Evolutionary conservation across 2,797 vertebrate genomes (phyloP).

Genomic region (Enoplosus armatus): DNA sequence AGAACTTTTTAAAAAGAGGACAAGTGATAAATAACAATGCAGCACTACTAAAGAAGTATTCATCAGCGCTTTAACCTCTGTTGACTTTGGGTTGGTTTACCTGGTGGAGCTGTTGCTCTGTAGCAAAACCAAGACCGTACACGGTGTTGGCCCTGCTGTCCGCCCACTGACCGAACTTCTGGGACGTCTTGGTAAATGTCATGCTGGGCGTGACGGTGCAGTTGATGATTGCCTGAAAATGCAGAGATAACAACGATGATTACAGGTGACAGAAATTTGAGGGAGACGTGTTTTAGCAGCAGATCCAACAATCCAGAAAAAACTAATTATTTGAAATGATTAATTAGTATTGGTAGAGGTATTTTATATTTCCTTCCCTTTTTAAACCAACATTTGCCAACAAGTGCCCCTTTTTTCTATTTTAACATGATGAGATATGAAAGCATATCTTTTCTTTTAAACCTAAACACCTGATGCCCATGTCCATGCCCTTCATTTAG

Average conservation of each 20-base stretch:
- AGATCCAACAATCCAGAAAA: not conserved
- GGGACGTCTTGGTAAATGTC: slow-evolving; percentile 98
- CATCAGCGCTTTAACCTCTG: not conserved
- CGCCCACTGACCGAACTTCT: slow-evolving; percentile 98
- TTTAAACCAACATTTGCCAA: not conserved
- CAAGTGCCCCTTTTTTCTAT: not conserved
- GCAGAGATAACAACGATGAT: slow-evolving; percentile 20
- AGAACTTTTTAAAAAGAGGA: slow-evolving; percentile 86
- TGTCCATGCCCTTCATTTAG: no score
- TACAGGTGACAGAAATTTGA: not conserved
- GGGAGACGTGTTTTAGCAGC: slow-evolving; percentile 1
- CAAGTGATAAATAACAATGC: slow-evolving; percentile 23
- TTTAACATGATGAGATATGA: not conserved
- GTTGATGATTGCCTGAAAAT: slow-evolving; percentile 94
- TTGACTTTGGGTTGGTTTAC: slow-evolving; percentile 71
- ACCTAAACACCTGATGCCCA: not conserved
- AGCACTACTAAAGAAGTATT: not conserved
- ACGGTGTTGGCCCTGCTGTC: slow-evolving; percentile 98
- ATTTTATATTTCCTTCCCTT: not conserved
- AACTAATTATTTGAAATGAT: not conserved
- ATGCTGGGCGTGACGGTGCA: slow-evolving; percentile 97
- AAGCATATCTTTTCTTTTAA: not conserved
- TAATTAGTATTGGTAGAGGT: not conserved
- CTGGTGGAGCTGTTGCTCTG: slow-evolving; percentile 96
- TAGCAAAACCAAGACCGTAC: slow-evolving; percentile 96